Percentiles rank a stretch among this genome's conserved stretches.
Conservation (phyloP, 2,797 vertebrate species). For the Margarornis squamiger region DNA sequence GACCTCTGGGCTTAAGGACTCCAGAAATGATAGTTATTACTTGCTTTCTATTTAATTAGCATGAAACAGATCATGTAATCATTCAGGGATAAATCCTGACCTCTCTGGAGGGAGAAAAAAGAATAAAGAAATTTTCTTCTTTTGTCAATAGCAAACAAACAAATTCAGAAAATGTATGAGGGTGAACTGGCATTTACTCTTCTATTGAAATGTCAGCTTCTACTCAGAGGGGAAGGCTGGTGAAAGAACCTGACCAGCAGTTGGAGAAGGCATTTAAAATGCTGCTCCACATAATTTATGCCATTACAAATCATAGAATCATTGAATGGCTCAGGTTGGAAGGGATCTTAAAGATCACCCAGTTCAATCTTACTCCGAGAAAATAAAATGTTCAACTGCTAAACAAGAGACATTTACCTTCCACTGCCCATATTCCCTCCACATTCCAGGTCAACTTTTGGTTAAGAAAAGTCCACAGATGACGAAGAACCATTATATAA, state of each 20-base stretch:
- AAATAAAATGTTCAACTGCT: background rate
- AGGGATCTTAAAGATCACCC: background rate
- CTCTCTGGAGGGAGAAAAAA: conserved; percentile 1
- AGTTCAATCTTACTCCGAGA: background rate
- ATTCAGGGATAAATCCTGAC: conserved; percentile 26
- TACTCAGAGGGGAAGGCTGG: background rate
- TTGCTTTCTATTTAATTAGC: conserved; percentile 59
- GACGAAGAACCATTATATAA: background rate
- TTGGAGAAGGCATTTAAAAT: background rate
- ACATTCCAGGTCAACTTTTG: background rate
- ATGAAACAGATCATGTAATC: conserved; percentile 42
- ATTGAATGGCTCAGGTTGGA: background rate
- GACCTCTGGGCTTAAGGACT: conserved; percentile 56
- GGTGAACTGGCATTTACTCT: background rate
- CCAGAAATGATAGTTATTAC: conserved; percentile 28
- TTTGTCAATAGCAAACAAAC: background rate
- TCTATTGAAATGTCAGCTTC: background rate
- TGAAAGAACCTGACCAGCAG: background rate
- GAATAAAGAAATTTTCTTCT: background rate
- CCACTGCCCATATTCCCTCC: background rate
- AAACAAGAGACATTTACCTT: background rate
- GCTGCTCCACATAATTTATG: background rate
- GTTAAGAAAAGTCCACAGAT: background rate
- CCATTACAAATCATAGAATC: background rate
- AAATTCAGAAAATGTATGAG: background rate